Conservation (phyloP, 2,888 invertebrate genomes). For the Agapostemon virescens region DNA sequence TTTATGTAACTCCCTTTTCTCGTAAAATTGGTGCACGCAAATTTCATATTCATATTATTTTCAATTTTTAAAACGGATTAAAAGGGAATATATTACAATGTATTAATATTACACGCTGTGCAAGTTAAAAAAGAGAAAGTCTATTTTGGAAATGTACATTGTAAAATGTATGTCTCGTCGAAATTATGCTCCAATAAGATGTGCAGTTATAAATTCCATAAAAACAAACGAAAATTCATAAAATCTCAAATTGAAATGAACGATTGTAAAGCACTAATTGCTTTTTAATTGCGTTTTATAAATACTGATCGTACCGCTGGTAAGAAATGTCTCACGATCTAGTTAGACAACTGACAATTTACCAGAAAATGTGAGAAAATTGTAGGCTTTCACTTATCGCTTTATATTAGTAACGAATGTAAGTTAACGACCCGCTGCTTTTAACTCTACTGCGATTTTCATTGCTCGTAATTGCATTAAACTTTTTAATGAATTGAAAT, state of each 20-base stretch:
- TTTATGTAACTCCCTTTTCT: too few relatives aligned
- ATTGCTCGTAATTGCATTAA: background rate
- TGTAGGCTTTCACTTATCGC: constrained; percentile 49
- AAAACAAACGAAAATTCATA: background rate
- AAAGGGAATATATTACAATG: too few relatives aligned
- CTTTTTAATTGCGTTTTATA: background rate
- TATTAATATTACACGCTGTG: background rate
- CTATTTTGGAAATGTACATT: too few relatives aligned
- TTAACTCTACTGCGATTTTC: background rate
- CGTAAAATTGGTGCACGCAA: too few relatives aligned
- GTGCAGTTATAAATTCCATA: too few relatives aligned
- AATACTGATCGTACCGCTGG: background rate
- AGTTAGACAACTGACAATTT: constrained; percentile 11
- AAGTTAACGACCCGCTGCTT: constrained; percentile 32
- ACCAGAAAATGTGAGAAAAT: constrained; percentile 41
- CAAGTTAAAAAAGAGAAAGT: too few relatives aligned
- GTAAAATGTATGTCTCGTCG: background rate
- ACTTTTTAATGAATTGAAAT: background rate
- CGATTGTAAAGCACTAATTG: background rate
- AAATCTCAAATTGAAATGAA: background rate
- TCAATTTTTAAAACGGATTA: too few relatives aligned
- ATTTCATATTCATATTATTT: too few relatives aligned
- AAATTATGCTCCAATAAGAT: background rate
- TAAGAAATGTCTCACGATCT: constrained; percentile 22
- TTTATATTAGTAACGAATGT: constrained; percentile 41